Conservation (phyloP, 1,140 invertebrate species). For the Drosophila malerkotliana region DNA sequence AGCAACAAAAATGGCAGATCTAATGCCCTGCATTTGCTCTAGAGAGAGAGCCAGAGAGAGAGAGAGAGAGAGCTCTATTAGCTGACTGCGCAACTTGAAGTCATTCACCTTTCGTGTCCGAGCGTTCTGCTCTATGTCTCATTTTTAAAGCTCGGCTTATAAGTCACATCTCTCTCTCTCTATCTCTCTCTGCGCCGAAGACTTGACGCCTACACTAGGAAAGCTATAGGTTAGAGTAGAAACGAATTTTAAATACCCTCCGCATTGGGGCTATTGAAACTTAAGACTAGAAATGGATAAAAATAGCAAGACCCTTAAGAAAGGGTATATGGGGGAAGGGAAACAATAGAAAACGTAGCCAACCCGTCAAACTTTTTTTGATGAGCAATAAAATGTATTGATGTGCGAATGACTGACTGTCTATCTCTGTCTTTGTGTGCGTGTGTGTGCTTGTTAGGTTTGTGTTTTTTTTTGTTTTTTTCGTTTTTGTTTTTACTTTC, state of each 20-base stretch:
- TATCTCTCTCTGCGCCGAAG: constrained; percentile 7
- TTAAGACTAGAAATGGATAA: too few species aligned
- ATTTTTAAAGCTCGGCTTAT: constrained; percentile 25
- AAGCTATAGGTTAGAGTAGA: constrained; percentile 1
- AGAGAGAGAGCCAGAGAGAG: constrained; percentile 49
- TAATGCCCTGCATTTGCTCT: constrained; percentile 44
- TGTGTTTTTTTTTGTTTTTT: neutral
- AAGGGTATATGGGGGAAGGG: neutral
- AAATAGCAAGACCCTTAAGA: neutral
- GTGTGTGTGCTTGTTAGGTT: constrained; percentile 12
- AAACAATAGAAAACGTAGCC: constrained; percentile 68
- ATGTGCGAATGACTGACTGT: constrained; percentile 3
- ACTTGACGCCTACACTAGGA: constrained; percentile 64
- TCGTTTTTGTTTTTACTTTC: constrained; percentile 72
- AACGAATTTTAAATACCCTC: neutral
- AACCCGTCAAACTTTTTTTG: constrained; percentile 64
- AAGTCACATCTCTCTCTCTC: constrained; percentile 10
- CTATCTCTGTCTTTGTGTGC: neutral
- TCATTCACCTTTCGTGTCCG: constrained; percentile 74
- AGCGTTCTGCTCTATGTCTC: constrained; percentile 23
- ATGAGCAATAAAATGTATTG: constrained; percentile 66
- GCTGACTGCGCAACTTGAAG: constrained; percentile 48
- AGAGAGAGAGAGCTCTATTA: constrained; percentile 15
- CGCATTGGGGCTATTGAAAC: too few species aligned
- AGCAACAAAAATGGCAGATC: constrained; percentile 16